phyloP scores from a whole-genome alignment of 1,140 invertebrate genomes.

The Tribolium castaneum region DNA sequence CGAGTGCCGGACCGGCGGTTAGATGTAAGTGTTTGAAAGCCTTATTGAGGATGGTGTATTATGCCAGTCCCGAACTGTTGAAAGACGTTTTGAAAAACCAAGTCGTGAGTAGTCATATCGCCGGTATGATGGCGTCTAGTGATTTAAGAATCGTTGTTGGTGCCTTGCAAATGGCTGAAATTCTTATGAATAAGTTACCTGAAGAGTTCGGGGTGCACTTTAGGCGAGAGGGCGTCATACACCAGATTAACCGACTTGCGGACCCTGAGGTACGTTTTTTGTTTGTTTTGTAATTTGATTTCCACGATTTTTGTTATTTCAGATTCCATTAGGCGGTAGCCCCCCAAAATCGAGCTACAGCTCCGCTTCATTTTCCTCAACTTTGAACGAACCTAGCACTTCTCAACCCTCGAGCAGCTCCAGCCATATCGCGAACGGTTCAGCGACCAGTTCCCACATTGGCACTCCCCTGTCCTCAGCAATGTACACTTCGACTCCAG shows the following conservation, averaged over 20 bases:
- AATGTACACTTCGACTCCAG: conserved; percentile 56
- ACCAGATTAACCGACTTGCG: conserved; percentile 86
- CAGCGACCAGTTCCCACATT: conserved; percentile 44
- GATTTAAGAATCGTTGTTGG: conserved; percentile 96
- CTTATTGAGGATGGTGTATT: conserved; percentile 95
- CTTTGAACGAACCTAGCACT: conserved; percentile 57
- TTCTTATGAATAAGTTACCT: conserved; percentile 95
- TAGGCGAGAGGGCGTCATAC: conserved; percentile 93
- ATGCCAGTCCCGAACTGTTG: conserved; percentile 86
- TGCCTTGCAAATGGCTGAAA: conserved; percentile 96
- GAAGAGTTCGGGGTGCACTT: conserved; percentile 96
- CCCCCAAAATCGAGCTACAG: conserved; percentile 67
- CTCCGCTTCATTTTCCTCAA: conserved; percentile 51
- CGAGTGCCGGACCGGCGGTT: conserved; percentile 96
- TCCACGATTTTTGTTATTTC: conserved; percentile 7
- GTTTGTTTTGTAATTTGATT: not conserved
- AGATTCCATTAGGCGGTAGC: conserved; percentile 69
- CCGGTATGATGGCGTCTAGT: conserved; percentile 96
- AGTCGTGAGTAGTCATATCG: conserved; percentile 95
- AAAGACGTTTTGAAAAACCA: conserved; percentile 91
- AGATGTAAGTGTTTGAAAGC: conserved; percentile 96
- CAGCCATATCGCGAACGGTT: conserved; percentile 57
- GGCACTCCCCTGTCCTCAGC: conserved; percentile 44
- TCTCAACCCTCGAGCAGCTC: conserved; percentile 55
- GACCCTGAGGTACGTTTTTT: conserved; percentile 68